Evolutionary conservation across 1,140 invertebrate genomes (phyloP).

Genomic region (Cydia splendana): DNA sequence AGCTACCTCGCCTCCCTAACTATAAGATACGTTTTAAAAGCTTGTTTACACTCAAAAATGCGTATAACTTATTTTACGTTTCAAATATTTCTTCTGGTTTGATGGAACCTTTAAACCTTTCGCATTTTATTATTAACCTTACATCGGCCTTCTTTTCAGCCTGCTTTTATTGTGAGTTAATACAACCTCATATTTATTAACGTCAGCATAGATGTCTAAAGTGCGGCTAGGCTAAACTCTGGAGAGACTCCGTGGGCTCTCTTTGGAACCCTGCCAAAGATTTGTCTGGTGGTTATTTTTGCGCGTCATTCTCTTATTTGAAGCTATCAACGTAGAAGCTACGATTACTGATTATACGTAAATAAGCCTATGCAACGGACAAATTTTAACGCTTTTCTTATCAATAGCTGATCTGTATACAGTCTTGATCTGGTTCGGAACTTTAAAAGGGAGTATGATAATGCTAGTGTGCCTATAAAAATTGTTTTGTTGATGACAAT

Average conservation of each 20-base stretch:
- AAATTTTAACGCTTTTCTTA: background rate
- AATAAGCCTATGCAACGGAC: background rate
- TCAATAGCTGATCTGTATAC: too few relatives aligned
- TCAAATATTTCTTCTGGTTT: too few relatives aligned
- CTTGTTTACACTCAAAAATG: too few relatives aligned
- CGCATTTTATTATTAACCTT: too few relatives aligned
- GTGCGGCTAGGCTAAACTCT: conserved; percentile 47
- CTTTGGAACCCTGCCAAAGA: conserved; percentile 65
- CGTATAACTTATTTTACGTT: too few relatives aligned
- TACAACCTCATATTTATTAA: background rate
- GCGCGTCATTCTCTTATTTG: conserved; percentile 64
- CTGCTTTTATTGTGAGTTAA: background rate
- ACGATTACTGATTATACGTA: background rate
- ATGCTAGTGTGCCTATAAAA: too few relatives aligned
- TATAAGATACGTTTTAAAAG: too few relatives aligned
- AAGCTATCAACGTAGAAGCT: conserved; percentile 45
- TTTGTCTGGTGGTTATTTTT: conserved; percentile 70
- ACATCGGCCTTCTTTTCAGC: background rate
- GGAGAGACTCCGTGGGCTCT: conserved; percentile 61
- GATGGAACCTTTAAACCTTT: too few relatives aligned
- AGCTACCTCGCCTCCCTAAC: too few relatives aligned
- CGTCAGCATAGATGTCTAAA: conserved; percentile 44
- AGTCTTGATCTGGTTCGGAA: background rate
- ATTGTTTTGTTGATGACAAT: too few relatives aligned
- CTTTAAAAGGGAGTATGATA: too few relatives aligned